A percentile compares a stretch with the other conserved stretches of the same genome.
These are phyloP conservation scores for Poeciliopsis occidentalis DNA, from an alignment of 2,113 vertebrate species.

Conservation along the genomic window DNA sequence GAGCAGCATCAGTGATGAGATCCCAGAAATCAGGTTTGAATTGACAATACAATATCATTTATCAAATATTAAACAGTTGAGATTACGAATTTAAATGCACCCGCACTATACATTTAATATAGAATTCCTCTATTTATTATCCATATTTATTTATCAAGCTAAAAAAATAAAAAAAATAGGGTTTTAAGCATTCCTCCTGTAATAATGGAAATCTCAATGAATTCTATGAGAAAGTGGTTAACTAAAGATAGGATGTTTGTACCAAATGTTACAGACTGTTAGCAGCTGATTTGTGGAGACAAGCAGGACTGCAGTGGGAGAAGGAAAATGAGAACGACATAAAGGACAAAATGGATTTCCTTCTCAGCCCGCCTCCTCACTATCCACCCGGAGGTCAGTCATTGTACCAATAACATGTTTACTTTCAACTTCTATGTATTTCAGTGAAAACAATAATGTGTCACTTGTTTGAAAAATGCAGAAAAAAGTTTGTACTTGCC, in stretches of 20 bases:
- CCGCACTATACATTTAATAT: neutral
- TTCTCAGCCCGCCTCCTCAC: constrained; percentile 73
- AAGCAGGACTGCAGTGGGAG: constrained; percentile 91
- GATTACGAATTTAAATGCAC: neutral
- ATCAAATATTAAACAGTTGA: neutral
- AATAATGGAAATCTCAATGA: neutral
- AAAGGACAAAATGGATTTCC: constrained; percentile 96
- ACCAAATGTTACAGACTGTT: constrained; percentile 75
- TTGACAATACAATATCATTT: neutral
- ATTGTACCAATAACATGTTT: neutral
- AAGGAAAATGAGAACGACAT: constrained; percentile 93
- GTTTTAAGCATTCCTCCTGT: neutral
- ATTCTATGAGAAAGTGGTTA: neutral
- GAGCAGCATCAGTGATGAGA: constrained; percentile 86
- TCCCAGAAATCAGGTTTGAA: constrained; percentile 86
- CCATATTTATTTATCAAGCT: neutral
- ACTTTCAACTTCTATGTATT: neutral
- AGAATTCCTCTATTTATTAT: neutral
- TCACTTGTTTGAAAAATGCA: neutral
- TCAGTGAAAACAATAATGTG: neutral
- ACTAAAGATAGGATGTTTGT: neutral
- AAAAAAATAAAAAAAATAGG: neutral
- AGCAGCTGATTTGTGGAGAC: constrained; percentile 87
- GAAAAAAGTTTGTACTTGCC: neutral
- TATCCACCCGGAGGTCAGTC: constrained; percentile 88